phyloP scores from a whole-genome alignment of 2,797 vertebrate genomes.

The Garrulus glandarius region DNA sequence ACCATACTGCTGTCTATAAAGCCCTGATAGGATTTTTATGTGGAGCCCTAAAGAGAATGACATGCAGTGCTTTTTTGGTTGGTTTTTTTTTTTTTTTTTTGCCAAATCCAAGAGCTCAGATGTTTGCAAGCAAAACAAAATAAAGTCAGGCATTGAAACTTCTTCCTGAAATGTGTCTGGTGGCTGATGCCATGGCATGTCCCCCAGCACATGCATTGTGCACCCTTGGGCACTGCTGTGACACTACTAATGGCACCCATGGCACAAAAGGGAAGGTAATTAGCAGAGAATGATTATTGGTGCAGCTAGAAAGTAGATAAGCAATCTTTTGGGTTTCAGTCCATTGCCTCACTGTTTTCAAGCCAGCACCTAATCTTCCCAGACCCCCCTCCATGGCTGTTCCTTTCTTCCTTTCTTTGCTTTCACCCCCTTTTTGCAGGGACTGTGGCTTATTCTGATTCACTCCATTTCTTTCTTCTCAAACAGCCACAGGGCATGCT shows the following conservation, averaged over 20 bases:
- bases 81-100: background rate
- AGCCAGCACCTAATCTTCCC: conserved; percentile 36
- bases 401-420: conserved; percentile 34
- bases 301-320: conserved; percentile 8
- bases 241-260: background rate
- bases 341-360: conserved; percentile 4
- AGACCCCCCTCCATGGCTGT: background rate
- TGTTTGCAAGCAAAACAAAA: conserved; percentile 34
- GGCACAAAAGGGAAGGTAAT: background rate
- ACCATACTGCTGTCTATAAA: background rate
- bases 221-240: background rate
- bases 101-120: background rate
- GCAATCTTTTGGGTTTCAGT: conserved; percentile 11
- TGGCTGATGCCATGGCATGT: background rate
- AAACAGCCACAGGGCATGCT: conserved; percentile 6
- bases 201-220: background rate
- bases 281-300: conserved; percentile 22
- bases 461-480: conserved; percentile 1
- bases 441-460: conserved; percentile 33
- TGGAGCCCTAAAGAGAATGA: background rate
- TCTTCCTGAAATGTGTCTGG: background rate
- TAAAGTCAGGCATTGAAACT: background rate
- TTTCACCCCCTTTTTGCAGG: background rate
- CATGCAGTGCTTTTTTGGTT: background rate
- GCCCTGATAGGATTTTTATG: background rate